phyloP scores from a whole-genome alignment of 2,113 vertebrate genomes.

The Bos indicus region DNA sequence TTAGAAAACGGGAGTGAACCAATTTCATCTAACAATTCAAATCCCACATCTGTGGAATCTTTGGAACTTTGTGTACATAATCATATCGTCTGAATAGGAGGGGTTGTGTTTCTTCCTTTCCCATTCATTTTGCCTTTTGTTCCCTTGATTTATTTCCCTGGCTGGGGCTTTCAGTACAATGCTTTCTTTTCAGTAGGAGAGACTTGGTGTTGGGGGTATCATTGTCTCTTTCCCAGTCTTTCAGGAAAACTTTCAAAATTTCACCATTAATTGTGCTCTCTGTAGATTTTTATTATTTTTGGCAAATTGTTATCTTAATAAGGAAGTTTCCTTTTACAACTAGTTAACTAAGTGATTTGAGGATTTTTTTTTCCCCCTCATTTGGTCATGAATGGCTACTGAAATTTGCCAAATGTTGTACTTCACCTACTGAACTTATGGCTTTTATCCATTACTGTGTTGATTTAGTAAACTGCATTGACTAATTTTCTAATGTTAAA shows the following conservation, averaged over 20 bases:
- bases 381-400: background rate
- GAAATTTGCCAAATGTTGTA: background rate
- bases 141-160: background rate
- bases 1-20: background rate
- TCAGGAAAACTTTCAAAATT: background rate
- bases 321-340: background rate
- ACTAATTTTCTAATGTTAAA: constrained; percentile 22
- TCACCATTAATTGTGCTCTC: background rate
- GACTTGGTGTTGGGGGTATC: background rate
- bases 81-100: background rate
- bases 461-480: background rate
- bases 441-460: background rate
- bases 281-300: background rate
- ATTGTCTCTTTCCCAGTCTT: background rate
- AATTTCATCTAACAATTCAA: background rate
- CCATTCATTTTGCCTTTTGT: background rate
- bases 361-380: background rate
- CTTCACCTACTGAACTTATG: background rate
- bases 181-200: background rate
- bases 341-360: background rate
- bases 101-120: background rate
- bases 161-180: background rate
- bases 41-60: background rate
- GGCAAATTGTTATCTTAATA: background rate
- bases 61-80: background rate